Evolutionary conservation across 2,888 invertebrate genomes (phyloP).

Genomic region (Acanthacorydalis orientalis): DNA sequence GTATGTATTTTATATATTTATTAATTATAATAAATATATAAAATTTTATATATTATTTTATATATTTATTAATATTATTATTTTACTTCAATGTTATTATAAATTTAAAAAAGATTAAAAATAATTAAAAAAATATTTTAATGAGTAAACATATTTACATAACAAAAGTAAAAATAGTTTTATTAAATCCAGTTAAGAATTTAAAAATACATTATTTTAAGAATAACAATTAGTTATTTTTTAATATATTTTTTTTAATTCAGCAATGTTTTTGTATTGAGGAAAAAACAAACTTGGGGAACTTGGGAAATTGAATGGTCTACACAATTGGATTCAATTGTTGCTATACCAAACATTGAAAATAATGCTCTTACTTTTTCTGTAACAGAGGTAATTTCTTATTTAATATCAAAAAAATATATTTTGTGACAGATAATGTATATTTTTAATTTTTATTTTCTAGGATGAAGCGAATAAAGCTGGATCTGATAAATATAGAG

Average conservation of each 20-base stretch:
- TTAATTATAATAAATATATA: too few species aligned
- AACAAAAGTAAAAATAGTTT: too few species aligned
- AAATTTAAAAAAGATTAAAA: constrained; percentile 3
- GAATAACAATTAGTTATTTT: too few species aligned
- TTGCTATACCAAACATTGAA: constrained; percentile 42
- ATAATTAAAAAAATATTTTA: too few species aligned
- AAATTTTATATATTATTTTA: too few species aligned
- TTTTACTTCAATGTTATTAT: not conserved
- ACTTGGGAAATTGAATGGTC: constrained; percentile 65
- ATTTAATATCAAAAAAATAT: not conserved
- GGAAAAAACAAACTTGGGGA: constrained; percentile 50
- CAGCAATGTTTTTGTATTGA: constrained; percentile 57
- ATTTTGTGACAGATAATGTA: not conserved
- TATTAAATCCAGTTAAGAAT: too few species aligned
- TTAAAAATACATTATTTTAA: too few species aligned
- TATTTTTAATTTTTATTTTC: not conserved
- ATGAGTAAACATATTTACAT: too few species aligned
- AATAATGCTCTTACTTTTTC: constrained; percentile 48
- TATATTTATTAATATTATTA: too few species aligned
- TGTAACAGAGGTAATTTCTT: constrained; percentile 48
- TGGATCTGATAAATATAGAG: constrained; percentile 46
- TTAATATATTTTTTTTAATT: constrained; percentile 11
- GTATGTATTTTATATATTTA: too few species aligned
- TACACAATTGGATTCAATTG: constrained; percentile 51
- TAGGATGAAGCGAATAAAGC: constrained; percentile 10